Conservation (phyloP, 1,140 invertebrate species). For the Drosophila repleta region DNA sequence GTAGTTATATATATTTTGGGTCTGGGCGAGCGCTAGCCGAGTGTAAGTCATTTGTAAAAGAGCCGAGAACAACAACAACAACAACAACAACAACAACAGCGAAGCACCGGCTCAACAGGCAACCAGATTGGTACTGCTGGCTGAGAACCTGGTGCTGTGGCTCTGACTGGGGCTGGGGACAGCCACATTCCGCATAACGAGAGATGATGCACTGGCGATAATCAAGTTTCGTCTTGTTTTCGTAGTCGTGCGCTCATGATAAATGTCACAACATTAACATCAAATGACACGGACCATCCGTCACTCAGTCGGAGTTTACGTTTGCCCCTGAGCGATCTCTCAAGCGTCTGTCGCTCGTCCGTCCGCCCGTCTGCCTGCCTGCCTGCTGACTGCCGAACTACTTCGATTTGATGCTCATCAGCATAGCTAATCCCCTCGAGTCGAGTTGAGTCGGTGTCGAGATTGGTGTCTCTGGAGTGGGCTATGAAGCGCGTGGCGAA, state of each 20-base stretch:
- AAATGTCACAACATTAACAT: slow-evolving; percentile 84
- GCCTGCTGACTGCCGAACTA: slow-evolving; percentile 57
- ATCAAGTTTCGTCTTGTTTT: slow-evolving; percentile 82
- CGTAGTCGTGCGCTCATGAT: slow-evolving; percentile 80
- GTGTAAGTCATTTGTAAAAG: slow-evolving; percentile 79
- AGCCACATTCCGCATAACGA: slow-evolving; percentile 59
- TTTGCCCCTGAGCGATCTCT: slow-evolving; percentile 75
- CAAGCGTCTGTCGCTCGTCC: slow-evolving; percentile 16
- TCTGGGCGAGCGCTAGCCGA: slow-evolving; percentile 52
- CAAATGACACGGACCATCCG: slow-evolving; percentile 84
- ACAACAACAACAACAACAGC: slow-evolving; percentile 22
- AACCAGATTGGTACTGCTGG: slow-evolving; percentile 1
- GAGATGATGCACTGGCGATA: slow-evolving; percentile 80
- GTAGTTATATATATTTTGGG: slow-evolving; percentile 38
- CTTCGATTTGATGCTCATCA: slow-evolving; percentile 67
- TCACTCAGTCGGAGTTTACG: slow-evolving; percentile 80
- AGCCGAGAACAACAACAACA: slow-evolving; percentile 15
- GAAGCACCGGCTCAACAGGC: slow-evolving; percentile 43
- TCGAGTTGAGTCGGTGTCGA: slow-evolving; percentile 38
- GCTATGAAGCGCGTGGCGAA: slow-evolving; percentile 48
- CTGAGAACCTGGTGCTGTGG: background rate
- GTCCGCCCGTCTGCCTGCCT: slow-evolving; percentile 20
- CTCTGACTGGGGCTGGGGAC: background rate
- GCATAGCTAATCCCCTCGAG: slow-evolving; percentile 53
- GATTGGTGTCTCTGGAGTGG: slow-evolving; percentile 47